Conservation (phyloP, 2,113 vertebrate genomes). For the Xyliphius kryptos region DNA sequence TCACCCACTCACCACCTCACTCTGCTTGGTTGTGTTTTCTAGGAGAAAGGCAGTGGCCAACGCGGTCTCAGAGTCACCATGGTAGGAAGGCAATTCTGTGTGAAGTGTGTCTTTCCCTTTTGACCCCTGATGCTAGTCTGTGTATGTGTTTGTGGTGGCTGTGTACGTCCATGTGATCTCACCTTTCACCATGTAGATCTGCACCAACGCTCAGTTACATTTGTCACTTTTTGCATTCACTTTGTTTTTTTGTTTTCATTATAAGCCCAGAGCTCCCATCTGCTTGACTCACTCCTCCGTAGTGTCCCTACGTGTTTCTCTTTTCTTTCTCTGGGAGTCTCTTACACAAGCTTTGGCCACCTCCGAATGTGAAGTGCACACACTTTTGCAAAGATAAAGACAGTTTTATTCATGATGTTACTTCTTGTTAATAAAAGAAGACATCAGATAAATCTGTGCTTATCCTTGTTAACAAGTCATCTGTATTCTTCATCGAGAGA, state of each 20-base stretch:
- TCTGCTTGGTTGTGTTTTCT: slow-evolving; percentile 65
- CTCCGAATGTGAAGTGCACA: slow-evolving; percentile 54
- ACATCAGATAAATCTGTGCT: slow-evolving; percentile 82
- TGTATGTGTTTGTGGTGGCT: slow-evolving; percentile 53
- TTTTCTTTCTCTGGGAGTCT: slow-evolving; percentile 49
- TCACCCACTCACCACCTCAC: slow-evolving; percentile 39
- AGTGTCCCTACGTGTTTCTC: no score
- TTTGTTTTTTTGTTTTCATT: no score
- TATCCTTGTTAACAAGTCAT: slow-evolving; percentile 69
- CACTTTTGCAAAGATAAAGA: slow-evolving; percentile 70
- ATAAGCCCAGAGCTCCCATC: slow-evolving; percentile 27
- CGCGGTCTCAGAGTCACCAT: slow-evolving; percentile 71
- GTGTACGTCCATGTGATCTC: slow-evolving; percentile 48
- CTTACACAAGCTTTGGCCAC: slow-evolving; percentile 43
- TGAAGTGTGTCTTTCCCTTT: slow-evolving; percentile 50
- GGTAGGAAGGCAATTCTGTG: slow-evolving; percentile 67
- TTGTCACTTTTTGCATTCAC: no score
- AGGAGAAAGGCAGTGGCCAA: slow-evolving; percentile 71
- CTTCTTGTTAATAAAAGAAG: slow-evolving; percentile 76
- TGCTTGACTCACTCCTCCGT: no score
- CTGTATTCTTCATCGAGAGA: slow-evolving; percentile 50
- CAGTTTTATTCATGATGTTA: slow-evolving; percentile 78
- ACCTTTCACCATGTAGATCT: no score
- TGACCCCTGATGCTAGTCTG: slow-evolving; percentile 43
- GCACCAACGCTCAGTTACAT: no score